phyloP scores from a whole-genome alignment of 2,113 vertebrate genomes.

The Eretmodus cyanostictus region DNA sequence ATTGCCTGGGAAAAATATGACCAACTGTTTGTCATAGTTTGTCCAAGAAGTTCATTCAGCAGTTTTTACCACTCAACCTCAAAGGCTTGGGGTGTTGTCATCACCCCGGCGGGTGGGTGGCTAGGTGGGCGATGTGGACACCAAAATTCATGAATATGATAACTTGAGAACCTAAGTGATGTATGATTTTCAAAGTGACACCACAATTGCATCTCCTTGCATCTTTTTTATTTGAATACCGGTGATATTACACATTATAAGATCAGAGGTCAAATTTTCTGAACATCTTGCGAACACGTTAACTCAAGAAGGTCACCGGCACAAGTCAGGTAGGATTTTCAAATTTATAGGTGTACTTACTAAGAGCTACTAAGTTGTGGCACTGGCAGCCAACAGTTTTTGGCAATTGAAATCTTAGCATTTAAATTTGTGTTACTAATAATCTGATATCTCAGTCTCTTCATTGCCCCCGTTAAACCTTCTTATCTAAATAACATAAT shows the following conservation, averaged over 20 bases:
- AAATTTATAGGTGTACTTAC: not conserved
- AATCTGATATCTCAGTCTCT: not conserved
- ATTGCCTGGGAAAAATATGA: not conserved
- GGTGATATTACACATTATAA: not conserved
- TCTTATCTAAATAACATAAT: not conserved
- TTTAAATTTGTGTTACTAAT: not conserved
- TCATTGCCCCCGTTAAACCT: rapidly evolving
- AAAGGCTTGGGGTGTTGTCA: not conserved
- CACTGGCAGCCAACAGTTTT: not conserved
- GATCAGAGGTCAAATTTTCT: rapidly evolving
- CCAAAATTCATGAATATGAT: not conserved
- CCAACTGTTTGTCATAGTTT: not conserved
- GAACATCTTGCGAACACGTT: not conserved
- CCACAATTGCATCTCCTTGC: not conserved
- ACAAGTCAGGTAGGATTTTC: not conserved
- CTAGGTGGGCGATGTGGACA: not conserved
- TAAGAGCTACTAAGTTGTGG: not conserved
- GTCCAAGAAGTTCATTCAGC: not conserved
- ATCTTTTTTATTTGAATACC: not conserved
- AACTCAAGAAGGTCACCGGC: not conserved
- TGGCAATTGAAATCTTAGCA: not conserved
- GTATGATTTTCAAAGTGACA: not conserved
- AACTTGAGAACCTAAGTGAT: not conserved
- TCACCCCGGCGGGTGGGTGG: not conserved
- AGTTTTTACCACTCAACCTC: not conserved